phyloP scores from a whole-genome alignment of 2,888 invertebrate genomes.

The Baccha elongata region DNA sequence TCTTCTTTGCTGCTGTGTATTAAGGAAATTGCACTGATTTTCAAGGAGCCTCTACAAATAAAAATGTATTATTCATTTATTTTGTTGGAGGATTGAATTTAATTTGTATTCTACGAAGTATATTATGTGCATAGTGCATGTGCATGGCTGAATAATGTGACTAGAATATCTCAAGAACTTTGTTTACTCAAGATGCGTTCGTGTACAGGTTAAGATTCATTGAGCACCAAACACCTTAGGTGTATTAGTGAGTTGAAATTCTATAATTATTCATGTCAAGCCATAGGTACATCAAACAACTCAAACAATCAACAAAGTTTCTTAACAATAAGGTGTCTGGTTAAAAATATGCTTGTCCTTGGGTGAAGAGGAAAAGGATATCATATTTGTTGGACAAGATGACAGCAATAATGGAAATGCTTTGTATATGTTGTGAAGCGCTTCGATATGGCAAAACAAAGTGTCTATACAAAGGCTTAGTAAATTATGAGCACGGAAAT shows the following conservation, averaged over 20 bases:
- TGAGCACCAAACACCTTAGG: not conserved
- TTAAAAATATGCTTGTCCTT: not conserved
- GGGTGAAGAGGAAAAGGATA: slow-evolving; percentile 10
- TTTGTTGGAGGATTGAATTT: not conserved
- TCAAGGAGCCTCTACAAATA: slow-evolving; percentile 24
- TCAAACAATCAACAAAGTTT: not conserved
- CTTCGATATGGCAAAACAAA: too few relatives aligned
- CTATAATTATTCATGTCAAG: not conserved
- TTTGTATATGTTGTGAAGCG: not conserved
- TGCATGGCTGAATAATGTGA: slow-evolving; percentile 1
- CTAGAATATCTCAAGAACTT: slow-evolving; percentile 6
- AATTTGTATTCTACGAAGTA: slow-evolving; percentile 6
- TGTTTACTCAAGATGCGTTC: not conserved
- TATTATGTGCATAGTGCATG: not conserved
- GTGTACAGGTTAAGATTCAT: slow-evolving; percentile 3
- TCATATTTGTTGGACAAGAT: slow-evolving; percentile 11
- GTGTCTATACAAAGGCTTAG: too few relatives aligned
- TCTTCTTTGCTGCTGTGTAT: not conserved
- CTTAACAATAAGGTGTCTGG: not conserved
- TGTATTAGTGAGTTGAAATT: not conserved
- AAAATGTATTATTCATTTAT: slow-evolving; percentile 35
- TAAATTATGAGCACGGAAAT: too few relatives aligned
- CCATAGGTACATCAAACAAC: not conserved
- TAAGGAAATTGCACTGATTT: slow-evolving; percentile 17
- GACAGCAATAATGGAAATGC: not conserved